Evolutionary conservation across 2,113 vertebrate genomes (phyloP).

Genomic region (Emydura subglobosa): DNA sequence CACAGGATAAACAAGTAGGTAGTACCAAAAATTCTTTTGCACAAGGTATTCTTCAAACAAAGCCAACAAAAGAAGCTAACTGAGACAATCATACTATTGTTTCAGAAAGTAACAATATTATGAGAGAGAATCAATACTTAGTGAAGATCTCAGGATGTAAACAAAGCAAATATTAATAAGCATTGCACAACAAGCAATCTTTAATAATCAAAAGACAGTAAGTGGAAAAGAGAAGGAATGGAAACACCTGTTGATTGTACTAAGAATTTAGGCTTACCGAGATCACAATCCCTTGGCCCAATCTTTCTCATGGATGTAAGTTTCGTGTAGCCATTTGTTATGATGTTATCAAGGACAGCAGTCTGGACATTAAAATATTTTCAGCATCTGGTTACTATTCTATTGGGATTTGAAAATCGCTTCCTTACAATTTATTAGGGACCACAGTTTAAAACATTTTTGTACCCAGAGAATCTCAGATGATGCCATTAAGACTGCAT

Average conservation of each 20-base stretch:
- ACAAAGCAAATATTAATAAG: not conserved
- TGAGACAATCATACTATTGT: not conserved
- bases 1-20: not conserved
- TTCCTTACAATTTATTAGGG: slow-evolving; percentile 61
- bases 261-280: not conserved
- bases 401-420: slow-evolving; percentile 47
- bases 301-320: not conserved
- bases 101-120: not conserved
- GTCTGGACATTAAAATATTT: slow-evolving; percentile 27
- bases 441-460: slow-evolving; percentile 53
- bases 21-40: not conserved
- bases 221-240: not conserved
- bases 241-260: not conserved
- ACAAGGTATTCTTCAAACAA: not conserved
- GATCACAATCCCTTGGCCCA: not conserved
- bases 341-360: not conserved
- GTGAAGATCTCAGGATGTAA: not conserved
- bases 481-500: slow-evolving; percentile 70
- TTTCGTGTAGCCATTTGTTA: not conserved
- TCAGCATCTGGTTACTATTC: slow-evolving; percentile 20
- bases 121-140: not conserved
- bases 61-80: not conserved
- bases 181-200: not conserved
- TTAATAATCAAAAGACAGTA: not conserved
- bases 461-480: slow-evolving; percentile 62